Evolutionary conservation across 2,888 invertebrate species (phyloP).

Genomic region (Platycheirus rosarum): DNA sequence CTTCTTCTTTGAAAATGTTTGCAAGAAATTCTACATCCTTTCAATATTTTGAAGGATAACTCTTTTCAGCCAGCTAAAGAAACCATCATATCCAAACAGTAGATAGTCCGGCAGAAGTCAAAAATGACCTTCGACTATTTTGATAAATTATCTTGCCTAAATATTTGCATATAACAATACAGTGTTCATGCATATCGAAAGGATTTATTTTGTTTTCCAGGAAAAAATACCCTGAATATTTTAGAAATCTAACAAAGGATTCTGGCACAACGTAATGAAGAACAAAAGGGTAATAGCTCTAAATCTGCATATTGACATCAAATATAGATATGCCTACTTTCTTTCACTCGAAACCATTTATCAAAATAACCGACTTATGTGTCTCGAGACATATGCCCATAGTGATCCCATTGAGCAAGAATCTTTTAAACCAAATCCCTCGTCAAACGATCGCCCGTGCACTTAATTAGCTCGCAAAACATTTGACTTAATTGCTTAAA

Average conservation of each 20-base stretch:
- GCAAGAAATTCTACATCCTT: slow-evolving; percentile 13
- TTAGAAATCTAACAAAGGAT: slow-evolving; percentile 30
- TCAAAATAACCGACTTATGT: slow-evolving; percentile 31
- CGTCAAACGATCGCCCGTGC: slow-evolving; percentile 20
- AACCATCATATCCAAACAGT: neutral
- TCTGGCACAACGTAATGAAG: slow-evolving; percentile 45
- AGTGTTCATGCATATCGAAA: slow-evolving; percentile 65
- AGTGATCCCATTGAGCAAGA: slow-evolving; percentile 17
- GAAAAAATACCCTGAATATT: slow-evolving; percentile 30
- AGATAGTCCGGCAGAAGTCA: neutral
- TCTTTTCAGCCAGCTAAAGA: slow-evolving; percentile 69
- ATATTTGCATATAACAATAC: slow-evolving; percentile 67
- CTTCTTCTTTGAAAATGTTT: slow-evolving; percentile 2
- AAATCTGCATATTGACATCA: slow-evolving; percentile 73
- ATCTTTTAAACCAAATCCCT: slow-evolving; percentile 26
- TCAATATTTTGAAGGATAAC: slow-evolving; percentile 38
- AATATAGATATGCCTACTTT: slow-evolving; percentile 56
- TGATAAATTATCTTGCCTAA: slow-evolving; percentile 67
- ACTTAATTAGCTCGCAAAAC: slow-evolving; percentile 72
- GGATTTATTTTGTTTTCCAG: slow-evolving; percentile 42
- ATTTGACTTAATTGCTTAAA: slow-evolving; percentile 72
- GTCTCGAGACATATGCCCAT: slow-evolving; percentile 24
- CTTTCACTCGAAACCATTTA: slow-evolving; percentile 50
- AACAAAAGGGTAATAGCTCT: slow-evolving; percentile 74
- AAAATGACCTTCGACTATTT: slow-evolving; percentile 65